Evolutionary conservation across 2,113 vertebrate genomes (phyloP), one percentile per base, ranked within the genome.

Genomic region (Isichthys henryi): DNA sequence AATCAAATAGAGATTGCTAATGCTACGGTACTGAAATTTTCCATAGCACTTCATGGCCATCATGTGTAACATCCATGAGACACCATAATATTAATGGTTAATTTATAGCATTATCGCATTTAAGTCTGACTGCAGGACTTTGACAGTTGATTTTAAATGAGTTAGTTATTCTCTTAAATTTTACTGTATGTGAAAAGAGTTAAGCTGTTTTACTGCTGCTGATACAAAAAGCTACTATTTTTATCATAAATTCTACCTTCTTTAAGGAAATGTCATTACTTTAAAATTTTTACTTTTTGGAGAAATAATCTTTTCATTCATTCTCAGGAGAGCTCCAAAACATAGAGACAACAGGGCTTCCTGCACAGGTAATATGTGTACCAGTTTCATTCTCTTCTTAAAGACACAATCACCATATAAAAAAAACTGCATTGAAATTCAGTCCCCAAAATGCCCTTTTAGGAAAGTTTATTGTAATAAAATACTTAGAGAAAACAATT

Each of bases 201-300:
- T n/a, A 56, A 86, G 89, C 56, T 85, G 70, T 43, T 35, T 58
- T 83, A 85, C 43, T 45, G 43, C 74, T 88, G 10, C 86, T 56
- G 88, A 13, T 27, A 74, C 43, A 70, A 91, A 48, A 89, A 90
- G 89, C 46, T 90, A 90, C 88, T 86, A 77, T 89, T 58, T 77
- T 74, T 89, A 56, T 89, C 88, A 89, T 91, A 58, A 70, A 27
- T 43, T 86, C 13, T 4, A 48, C 83, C 31, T 35, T 27, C 66
- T 53, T 23, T 80, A 6, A 2, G 2, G 70, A 50, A 77, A 89
- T 56, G 46, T 70, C 43, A 77, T 50, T 21, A 49, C 35, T 77
- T 49, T 80, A 17, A 83, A 43, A 52, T 82, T 50, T 48, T 11
- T 77, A 82, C 35, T 82, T n/a, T 46, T 58, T 23, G 21, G 9